Base-by-base conservation (phyloP, 2,113 vertebrate species). In the Neolamprologus variostigma region DNA sequence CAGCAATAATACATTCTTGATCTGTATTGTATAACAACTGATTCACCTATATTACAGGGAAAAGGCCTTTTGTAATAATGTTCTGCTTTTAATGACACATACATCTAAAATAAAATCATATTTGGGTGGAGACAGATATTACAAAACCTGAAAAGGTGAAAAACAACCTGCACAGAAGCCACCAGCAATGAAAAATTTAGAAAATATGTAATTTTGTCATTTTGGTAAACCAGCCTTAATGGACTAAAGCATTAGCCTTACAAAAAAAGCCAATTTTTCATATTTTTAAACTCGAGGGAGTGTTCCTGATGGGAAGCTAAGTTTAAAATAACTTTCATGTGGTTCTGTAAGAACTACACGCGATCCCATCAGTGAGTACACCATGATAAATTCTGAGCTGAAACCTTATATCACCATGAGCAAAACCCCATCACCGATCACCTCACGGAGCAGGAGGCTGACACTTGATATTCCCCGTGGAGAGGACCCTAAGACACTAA, bases 391-490 rank as follows among this genome's bases (percentile, higher is more conserved):
- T 92, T 54, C 66, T 35, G 71, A 53, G 63, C 79, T 59, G 88
- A 89, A 92, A 89, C 82, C 79, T 83, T 19, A 78, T 51, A 73
- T 81, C 19, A 45, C 82, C 82, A 10, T 5, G 59, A 88, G 37
- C 68, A 76, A 53, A 73, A 35, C 83, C 89, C 83, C 89, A 90
- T 88, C 81, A 87, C 54, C 79, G 81, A 91, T 88, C 91, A 83
- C 82, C 80, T 94, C 82, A 5, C 13, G 59, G 82, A 68, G 82
- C 85, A 87, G 47, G 40, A 90, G 55, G 71, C 63, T 83, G 91
- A 94, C 91, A 95, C 12, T 10, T 14, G 92, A 94, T 92, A 84
- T 89, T 92, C 93, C 93, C 93, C 3, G 12, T 9, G 84, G 92
- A 89, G 66, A 63, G 14, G 89, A 89, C 89, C 86, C 81, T 5